These are phyloP conservation scores for Perdita meconis DNA, from an alignment of 2,888 invertebrate genomes.

Conservation along the genomic window DNA sequence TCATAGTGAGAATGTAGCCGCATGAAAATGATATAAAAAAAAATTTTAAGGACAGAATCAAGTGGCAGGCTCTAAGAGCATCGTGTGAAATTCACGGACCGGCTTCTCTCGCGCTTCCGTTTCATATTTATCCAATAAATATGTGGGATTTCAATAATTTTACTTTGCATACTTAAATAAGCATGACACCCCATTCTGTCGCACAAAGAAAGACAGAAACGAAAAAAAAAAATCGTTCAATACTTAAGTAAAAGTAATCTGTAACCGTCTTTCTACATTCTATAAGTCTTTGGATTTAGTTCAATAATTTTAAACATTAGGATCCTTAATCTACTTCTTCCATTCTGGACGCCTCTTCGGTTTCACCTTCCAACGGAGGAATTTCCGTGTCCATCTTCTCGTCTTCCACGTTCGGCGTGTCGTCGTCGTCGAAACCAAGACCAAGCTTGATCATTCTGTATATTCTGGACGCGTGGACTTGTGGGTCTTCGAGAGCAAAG, in stretches of 20 bases:
- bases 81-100: conserved; percentile 15
- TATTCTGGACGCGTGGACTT: conserved; percentile 96
- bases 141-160: conserved; percentile 22
- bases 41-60: conserved; percentile 47
- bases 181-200: conserved; percentile 49
- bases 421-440: conserved; percentile 98
- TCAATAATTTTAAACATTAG: conserved; percentile 34
- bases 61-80: conserved; percentile 40
- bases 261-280: conserved; percentile 67
- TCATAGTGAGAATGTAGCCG: conserved; percentile 22
- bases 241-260: conserved; percentile 53
- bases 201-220: conserved; percentile 27
- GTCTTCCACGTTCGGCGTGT: conserved; percentile 89
- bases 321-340: conserved; percentile 98
- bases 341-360: conserved; percentile 98
- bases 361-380: conserved; percentile 89
- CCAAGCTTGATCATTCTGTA: conserved; percentile 99
- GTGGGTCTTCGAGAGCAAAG: conserved; percentile 97
- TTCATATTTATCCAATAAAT: conserved; percentile 48
- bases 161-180: conserved; percentile 25
- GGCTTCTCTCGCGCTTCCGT: not conserved
- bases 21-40: conserved; percentile 33
- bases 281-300: conserved; percentile 70
- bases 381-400: conserved; percentile 85
- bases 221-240: conserved; percentile 23